Evolutionary conservation across 1,140 invertebrate genomes (phyloP), one percentile per base, ranked within the genome.

Genomic region (Archegozetes longisetosus): DNA sequence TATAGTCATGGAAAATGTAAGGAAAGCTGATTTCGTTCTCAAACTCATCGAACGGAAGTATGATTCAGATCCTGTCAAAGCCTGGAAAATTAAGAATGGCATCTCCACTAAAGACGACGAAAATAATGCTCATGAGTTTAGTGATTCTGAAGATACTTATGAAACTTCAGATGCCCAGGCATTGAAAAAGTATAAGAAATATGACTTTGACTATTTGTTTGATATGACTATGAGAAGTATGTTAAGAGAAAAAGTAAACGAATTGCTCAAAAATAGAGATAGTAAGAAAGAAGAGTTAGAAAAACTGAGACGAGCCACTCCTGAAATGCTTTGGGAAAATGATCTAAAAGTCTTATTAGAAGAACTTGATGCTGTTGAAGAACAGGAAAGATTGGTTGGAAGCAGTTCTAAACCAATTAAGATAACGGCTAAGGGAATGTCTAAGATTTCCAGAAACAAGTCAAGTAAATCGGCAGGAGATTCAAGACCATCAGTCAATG

Each of bases 221-320:
- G 86, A 87, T 20, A 93, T 96, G 90, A 82, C 83, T 0, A 80
- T 98, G 78, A 93, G 89, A 89, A 85, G 79, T 75, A 76, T 97
- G 50, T 94, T 92, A 0, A 83, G 85, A 63, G 94, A 97, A 74
- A 84, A 80, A 67, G 96, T 97, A 69, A 88, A 97, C 62, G 87
- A 95, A 52, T 51, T 69, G 0, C 28, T 67, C 6, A 67, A 62
- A 48, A 64, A 63, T 49, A 62, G 66, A 68, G 71, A 90, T n/a
- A 79, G 80, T 1, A 76, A 75, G 55, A 26, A 57, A 32, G 22
- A 27, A 25, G 75, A 78, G 64, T 58, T 78, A 17, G 63, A 70
- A 32, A 61, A 65, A 9, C 59, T 80, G 23, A 66, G 70, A 50
- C 64, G 61, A 29, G 88, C 90, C 70, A 79, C 84, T 0, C 82